A percentile compares a stretch with the other conserved stretches of the same genome.
These are phyloP conservation scores for Dynastes hyllus DNA, from an alignment of 2,888 invertebrate species.

Conservation along the genomic window DNA sequence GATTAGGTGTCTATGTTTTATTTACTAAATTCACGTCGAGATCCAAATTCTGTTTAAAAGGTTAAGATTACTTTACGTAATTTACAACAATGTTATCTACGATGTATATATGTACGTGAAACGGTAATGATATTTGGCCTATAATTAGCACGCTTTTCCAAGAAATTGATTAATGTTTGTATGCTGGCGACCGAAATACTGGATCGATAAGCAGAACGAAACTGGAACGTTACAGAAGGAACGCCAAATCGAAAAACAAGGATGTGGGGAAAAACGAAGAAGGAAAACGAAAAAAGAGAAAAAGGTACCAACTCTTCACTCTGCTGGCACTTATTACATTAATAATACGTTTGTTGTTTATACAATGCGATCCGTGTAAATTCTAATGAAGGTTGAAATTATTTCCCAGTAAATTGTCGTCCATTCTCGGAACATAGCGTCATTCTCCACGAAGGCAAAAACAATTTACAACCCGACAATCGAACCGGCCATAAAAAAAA, in stretches of 20 bases:
- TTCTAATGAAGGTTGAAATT: constrained; percentile 47
- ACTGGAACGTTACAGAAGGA: constrained; percentile 21
- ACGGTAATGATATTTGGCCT: no score
- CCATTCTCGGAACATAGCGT: constrained; percentile 48
- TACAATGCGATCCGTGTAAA: constrained; percentile 36
- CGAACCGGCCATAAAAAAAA: constrained; percentile 22
- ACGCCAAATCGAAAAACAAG: constrained; percentile 5
- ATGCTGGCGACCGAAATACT: constrained; percentile 38
- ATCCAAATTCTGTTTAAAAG: no score
- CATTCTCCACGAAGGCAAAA: constrained; percentile 49
- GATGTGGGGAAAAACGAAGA: neutral
- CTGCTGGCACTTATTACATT: constrained; percentile 30
- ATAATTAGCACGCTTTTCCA: neutral
- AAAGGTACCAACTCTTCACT: neutral
- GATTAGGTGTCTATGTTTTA: neutral
- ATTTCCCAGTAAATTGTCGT: constrained; percentile 48
- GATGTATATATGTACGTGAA: no score
- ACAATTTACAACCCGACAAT: constrained; percentile 45
- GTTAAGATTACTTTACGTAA: no score
- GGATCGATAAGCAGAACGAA: constrained; percentile 30
- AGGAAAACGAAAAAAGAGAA: neutral
- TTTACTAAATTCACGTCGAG: no score
- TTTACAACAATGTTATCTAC: no score
- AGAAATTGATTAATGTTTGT: constrained; percentile 33
- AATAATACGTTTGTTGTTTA: constrained; percentile 44